Percentiles rank a stretch among this genome's conserved stretches.
phyloP scores from a whole-genome alignment of 1,140 invertebrate species.

The Paraescarpia echinospica region DNA sequence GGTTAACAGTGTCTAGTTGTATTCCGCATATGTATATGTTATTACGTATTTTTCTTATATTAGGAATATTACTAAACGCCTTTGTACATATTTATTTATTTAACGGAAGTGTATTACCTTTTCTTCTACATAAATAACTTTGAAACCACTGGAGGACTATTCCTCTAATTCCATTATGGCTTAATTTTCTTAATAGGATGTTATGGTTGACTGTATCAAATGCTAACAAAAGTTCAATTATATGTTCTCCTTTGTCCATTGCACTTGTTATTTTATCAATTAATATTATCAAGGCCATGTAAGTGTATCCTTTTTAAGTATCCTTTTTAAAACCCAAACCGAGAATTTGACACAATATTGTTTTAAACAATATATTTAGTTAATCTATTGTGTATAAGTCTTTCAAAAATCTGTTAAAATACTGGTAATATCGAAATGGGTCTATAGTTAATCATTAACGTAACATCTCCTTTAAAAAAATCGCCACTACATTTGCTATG shows the following conservation, averaged over 20 bases:
- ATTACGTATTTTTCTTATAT: too few relatives aligned
- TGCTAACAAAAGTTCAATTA: neutral
- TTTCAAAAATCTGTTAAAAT: too few relatives aligned
- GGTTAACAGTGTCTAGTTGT: constrained; percentile 1
- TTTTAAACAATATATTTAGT: neutral
- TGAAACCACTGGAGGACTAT: too few relatives aligned
- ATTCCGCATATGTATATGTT: too few relatives aligned
- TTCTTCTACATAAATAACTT: too few relatives aligned
- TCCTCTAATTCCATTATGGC: neutral
- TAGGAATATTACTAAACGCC: too few relatives aligned
- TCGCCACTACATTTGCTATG: constrained; percentile 8
- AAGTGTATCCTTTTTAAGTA: too few relatives aligned
- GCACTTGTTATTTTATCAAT: constrained; percentile 13
- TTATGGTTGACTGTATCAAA: constrained; percentile 2
- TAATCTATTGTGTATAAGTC: too few relatives aligned
- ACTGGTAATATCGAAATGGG: neutral
- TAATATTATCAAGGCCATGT: neutral
- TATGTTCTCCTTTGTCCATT: constrained; percentile 4
- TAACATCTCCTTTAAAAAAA: neutral
- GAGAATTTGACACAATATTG: constrained; percentile 7
- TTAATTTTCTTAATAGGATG: neutral
- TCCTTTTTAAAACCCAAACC: neutral
- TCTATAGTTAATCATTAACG: neutral
- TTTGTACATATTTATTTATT: too few relatives aligned
- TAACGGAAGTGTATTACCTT: too few relatives aligned